Evolutionary conservation across 2,888 invertebrate genomes (phyloP).

Genomic region (Azorinus chamasolen): DNA sequence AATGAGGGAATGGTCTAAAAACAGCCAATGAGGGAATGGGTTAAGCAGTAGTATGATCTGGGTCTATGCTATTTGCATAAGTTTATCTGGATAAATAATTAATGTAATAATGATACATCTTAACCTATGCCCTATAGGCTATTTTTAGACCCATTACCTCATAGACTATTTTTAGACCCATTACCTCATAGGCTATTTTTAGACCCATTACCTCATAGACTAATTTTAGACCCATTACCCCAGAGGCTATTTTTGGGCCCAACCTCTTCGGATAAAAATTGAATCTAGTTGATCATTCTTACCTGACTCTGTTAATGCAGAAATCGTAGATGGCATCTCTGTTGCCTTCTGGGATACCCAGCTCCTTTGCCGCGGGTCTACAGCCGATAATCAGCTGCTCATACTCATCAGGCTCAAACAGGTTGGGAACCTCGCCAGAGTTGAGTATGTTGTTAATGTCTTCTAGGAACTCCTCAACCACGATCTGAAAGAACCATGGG

Average conservation of each 20-base stretch:
- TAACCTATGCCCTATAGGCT: too few species aligned
- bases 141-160: too few species aligned
- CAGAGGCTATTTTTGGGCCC: too few species aligned
- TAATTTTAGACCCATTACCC: too few species aligned
- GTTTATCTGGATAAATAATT: too few species aligned
- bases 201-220: too few species aligned
- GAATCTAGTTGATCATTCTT: slow-evolving; percentile 5
- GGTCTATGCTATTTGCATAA: too few species aligned
- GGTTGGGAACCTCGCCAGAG: slow-evolving; percentile 96
- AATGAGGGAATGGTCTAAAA: too few species aligned
- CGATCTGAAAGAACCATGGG: slow-evolving; percentile 88
- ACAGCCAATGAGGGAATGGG: too few species aligned
- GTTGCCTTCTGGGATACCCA: slow-evolving; percentile 90
- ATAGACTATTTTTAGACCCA: too few species aligned
- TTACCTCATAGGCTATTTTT: too few species aligned
- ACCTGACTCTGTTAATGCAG: slow-evolving; percentile 93
- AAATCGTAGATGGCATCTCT: slow-evolving; percentile 94
- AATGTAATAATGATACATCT: slow-evolving; percentile 1
- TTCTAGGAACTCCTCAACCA: slow-evolving; percentile 95
- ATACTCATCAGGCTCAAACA: slow-evolving; percentile 93
- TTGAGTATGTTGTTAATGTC: slow-evolving; percentile 97
- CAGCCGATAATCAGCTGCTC: slow-evolving; percentile 93
- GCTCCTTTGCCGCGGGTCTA: slow-evolving; percentile 91
- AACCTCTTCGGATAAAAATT: neutral
- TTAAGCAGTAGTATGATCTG: too few species aligned